These are phyloP conservation scores for Mustelus asterias DNA, from an alignment of 2,113 vertebrate species.

Conservation along the genomic window DNA sequence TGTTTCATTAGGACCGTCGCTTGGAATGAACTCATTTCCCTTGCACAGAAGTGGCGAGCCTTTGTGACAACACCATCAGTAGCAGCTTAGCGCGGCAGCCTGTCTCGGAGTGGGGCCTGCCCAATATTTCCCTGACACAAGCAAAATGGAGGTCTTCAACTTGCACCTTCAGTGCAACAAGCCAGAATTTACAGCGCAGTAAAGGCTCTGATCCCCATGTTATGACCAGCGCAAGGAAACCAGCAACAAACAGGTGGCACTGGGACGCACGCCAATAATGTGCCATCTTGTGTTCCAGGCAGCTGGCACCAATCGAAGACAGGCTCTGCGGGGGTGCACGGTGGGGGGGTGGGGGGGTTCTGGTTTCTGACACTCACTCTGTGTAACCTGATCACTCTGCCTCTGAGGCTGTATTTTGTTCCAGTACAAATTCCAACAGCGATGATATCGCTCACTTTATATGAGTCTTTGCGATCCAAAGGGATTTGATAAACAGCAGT, in stretches of 20 bases:
- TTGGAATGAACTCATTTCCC: constrained; percentile 45
- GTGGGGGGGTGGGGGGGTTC: too few species aligned
- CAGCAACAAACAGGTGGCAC: neutral
- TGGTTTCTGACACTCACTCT: neutral
- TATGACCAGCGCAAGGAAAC: neutral
- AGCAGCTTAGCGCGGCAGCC: neutral
- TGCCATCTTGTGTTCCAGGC: neutral
- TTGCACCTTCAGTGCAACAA: neutral
- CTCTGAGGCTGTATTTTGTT: neutral
- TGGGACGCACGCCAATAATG: neutral
- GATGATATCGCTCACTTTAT: too few species aligned
- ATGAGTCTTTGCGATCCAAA: neutral
- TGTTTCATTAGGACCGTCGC: constrained; percentile 50
- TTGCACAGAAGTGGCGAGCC: constrained; percentile 11
- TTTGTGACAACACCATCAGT: neutral
- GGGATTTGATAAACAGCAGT: neutral
- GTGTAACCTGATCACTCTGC: neutral
- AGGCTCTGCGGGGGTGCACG: neutral
- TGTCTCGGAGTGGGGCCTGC: neutral
- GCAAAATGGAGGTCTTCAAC: constrained; percentile 6
- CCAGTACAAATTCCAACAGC: neutral
- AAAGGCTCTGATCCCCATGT: neutral
- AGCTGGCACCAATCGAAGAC: neutral
- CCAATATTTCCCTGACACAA: neutral
- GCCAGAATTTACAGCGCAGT: neutral